phyloP scores from a whole-genome alignment of 1,140 invertebrate genomes.

The Drepana arcuata region DNA sequence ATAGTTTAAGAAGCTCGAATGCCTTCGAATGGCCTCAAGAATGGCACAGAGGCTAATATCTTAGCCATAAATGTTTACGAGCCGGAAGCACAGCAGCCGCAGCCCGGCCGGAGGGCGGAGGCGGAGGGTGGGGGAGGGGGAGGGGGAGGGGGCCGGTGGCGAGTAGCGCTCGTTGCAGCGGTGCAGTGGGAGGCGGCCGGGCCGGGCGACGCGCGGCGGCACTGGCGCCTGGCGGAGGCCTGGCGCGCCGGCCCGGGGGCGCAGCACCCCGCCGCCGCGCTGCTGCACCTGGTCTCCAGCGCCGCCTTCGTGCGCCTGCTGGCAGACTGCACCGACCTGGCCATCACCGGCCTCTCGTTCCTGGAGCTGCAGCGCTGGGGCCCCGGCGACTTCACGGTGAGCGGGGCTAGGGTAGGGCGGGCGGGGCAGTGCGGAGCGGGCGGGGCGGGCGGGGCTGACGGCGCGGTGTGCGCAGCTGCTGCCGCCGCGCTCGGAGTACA shows the following conservation, averaged over 20 bases:
- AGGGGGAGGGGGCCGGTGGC: too few species aligned
- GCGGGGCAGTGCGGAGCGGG: neutral
- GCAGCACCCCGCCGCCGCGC: slow-evolving; percentile 18
- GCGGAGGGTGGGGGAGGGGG: too few species aligned
- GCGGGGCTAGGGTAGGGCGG: slow-evolving; percentile 7
- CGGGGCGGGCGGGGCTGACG: slow-evolving; percentile 21
- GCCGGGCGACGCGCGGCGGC: slow-evolving; percentile 76
- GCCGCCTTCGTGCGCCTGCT: slow-evolving; percentile 73
- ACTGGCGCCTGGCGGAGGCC: slow-evolving; percentile 72
- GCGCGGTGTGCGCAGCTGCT: slow-evolving; percentile 39
- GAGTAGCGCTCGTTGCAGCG: too few species aligned
- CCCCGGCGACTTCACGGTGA: slow-evolving; percentile 76
- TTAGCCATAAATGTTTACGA: too few species aligned
- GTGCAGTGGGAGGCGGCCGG: slow-evolving; percentile 74
- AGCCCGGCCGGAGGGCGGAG: too few species aligned
- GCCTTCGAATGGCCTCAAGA: too few species aligned
- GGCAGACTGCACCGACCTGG: slow-evolving; percentile 76
- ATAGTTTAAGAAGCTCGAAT: too few species aligned
- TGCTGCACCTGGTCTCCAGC: slow-evolving; percentile 67
- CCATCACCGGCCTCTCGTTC: slow-evolving; percentile 56
- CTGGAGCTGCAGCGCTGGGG: slow-evolving; percentile 79
- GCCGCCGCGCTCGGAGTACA: slow-evolving; percentile 59
- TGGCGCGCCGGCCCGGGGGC: slow-evolving; percentile 41
- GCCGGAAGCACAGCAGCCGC: too few species aligned
- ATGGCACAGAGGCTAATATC: too few species aligned